These are phyloP conservation scores for Nesogale talazaci DNA, from an alignment of 2,113 vertebrate genomes.

Conservation along the genomic window DNA sequence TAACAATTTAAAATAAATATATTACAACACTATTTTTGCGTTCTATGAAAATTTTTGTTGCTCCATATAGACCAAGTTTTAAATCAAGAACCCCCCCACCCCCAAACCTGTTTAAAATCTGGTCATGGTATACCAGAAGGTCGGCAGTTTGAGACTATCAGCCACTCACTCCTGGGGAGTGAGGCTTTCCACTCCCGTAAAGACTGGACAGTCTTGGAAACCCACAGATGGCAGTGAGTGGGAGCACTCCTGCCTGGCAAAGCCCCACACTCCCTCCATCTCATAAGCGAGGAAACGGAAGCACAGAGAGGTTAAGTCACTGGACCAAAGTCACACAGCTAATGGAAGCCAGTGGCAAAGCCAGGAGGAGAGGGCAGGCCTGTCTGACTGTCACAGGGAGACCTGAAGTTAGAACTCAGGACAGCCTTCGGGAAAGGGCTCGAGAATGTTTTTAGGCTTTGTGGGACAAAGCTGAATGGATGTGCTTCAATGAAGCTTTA, in stretches of 20 bases:
- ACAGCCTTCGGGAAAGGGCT: background rate
- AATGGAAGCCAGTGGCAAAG: background rate
- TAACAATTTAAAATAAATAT: no score
- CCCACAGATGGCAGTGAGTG: background rate
- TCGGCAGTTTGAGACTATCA: no score
- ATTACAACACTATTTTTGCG: no score
- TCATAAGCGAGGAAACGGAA: background rate
- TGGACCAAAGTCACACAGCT: background rate
- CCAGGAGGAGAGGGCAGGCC: background rate
- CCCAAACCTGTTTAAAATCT: no score
- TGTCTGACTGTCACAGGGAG: background rate
- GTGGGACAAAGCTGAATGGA: no score
- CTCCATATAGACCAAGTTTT: no score
- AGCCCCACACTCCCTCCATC: no score
- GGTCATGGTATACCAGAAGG: no score
- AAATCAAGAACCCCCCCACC: no score
- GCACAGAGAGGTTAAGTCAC: background rate
- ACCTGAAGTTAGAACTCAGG: slow-evolving; percentile 27
- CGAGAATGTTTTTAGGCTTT: background rate
- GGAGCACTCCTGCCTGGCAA: background rate
- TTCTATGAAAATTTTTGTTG: no score
- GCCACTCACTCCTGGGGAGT: no score
- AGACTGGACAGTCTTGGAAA: background rate
- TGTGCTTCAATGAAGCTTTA: background rate
- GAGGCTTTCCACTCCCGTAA: no score